Evolutionary conservation across 2,113 vertebrate genomes (phyloP).

Genomic region (Craseonycteris thonglongyai): DNA sequence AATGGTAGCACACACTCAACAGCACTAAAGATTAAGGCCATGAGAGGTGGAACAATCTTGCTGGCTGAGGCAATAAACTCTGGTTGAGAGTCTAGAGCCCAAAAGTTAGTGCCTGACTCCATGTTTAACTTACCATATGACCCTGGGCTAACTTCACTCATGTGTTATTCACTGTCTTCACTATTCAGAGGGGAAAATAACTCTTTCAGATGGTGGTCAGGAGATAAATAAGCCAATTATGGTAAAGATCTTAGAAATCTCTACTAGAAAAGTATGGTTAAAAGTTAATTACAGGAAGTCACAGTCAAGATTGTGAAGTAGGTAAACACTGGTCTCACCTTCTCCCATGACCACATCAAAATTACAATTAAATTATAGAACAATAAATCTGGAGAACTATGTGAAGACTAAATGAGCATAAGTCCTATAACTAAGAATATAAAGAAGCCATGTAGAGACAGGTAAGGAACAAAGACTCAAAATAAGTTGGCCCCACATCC

Average conservation of each 20-base stretch:
- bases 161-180: background rate
- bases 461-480: no score
- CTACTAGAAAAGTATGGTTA: constrained; percentile 38
- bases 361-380: no score
- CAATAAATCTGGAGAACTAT: no score
- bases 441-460: no score
- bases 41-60: background rate
- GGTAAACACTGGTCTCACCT: no score
- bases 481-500: no score
- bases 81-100: background rate
- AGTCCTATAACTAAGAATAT: no score
- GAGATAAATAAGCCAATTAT: background rate
- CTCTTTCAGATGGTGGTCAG: background rate
- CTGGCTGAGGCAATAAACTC: background rate
- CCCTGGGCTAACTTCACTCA: background rate
- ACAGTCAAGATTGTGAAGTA: no score
- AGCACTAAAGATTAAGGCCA: background rate
- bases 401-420: no score
- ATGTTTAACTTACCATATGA: background rate
- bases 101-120: background rate
- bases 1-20: background rate
- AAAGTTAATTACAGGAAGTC: constrained; percentile 8
- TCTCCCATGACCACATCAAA: no score
- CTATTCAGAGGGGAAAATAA: background rate
- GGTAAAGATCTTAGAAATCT: constrained; percentile 34